phyloP scores from a whole-genome alignment of 2,113 vertebrate species.

The Neolamprologus toae region DNA sequence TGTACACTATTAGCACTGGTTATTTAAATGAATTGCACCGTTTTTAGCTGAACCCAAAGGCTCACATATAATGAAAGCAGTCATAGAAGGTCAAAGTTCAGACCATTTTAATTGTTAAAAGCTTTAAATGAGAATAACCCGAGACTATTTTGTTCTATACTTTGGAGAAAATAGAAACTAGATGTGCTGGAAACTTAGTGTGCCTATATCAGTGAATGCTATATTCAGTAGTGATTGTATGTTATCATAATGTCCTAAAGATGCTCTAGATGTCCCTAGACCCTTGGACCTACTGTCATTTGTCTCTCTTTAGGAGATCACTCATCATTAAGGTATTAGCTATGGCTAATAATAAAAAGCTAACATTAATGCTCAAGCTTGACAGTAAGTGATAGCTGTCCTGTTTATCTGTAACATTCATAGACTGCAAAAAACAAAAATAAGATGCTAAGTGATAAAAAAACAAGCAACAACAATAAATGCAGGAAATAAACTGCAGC shows the following conservation, averaged over 20 bases:
- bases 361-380: neutral
- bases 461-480: fast-evolving
- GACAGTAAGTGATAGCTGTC: neutral
- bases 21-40: neutral
- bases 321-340: neutral
- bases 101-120: neutral
- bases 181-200: neutral
- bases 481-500: neutral
- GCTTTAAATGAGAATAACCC: neutral
- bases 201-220: neutral
- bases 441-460: neutral
- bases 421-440: neutral
- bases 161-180: neutral
- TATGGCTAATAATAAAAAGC: neutral
- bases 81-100: neutral
- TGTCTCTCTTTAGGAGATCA: neutral
- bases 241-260: neutral
- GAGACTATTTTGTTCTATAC: neutral
- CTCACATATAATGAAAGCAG: neutral
- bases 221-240: neutral
- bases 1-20: neutral
- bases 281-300: neutral
- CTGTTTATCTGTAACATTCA: neutral
- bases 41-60: neutral
- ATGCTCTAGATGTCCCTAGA: neutral